A percentile compares a stretch with the other conserved stretches of the same genome.
phyloP scores from a whole-genome alignment of 2,888 invertebrate species.

The Phlogophora meticulosa region DNA sequence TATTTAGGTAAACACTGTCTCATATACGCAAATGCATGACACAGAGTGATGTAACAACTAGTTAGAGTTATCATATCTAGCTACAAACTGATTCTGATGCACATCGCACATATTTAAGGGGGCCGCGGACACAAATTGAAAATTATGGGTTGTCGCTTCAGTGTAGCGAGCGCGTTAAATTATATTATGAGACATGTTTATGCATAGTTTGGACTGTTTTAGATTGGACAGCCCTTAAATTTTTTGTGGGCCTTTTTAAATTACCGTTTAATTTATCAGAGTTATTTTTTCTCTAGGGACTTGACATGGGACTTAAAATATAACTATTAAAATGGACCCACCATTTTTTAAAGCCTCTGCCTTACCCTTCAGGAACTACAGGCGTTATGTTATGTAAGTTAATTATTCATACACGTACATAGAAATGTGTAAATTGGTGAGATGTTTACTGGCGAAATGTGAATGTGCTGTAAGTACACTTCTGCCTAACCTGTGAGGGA shows the following conservation, averaged over 20 bases:
- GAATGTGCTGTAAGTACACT: too few species aligned
- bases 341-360: too few species aligned
- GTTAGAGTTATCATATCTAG: conserved; percentile 74
- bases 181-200: conserved; percentile 73
- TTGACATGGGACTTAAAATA: too few species aligned
- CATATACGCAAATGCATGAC: conserved; percentile 45
- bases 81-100: conserved; percentile 77
- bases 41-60: conserved; percentile 56
- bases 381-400: too few species aligned
- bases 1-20: conserved; percentile 23
- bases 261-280: conserved; percentile 1
- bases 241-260: conserved; percentile 39
- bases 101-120: conserved; percentile 81
- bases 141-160: conserved; percentile 84
- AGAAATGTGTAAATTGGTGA: too few species aligned
- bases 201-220: conserved; percentile 59
- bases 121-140: conserved; percentile 87
- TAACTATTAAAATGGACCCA: too few species aligned
- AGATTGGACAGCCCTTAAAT: conserved; percentile 52
- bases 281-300: too few species aligned
- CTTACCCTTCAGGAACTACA: too few species aligned
- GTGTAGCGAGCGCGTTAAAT: conserved; percentile 81
- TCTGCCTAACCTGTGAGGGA: too few species aligned
- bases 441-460: too few species aligned
- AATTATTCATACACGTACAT: too few species aligned